Evolutionary conservation across 30 jellyfish, hydroid and myxozoan genomes (phyloP), one percentile per base, ranked within the genome.

Genomic region (Hydractinia symbiolongicarpus): DNA sequence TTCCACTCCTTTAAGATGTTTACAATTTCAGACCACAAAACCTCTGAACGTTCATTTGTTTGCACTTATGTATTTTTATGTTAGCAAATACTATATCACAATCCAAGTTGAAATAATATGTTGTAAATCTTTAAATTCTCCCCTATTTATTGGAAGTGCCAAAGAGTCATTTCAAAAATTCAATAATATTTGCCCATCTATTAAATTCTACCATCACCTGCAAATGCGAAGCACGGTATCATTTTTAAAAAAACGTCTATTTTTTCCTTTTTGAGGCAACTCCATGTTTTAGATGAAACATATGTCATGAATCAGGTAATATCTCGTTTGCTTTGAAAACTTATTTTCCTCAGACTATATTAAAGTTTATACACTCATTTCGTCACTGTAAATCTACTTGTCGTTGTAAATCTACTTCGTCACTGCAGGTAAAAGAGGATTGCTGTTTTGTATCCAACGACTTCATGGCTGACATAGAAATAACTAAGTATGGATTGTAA

Each of bases 211-310:
- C 44, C 44, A 30, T 30, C 44, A 30, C 44, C 44, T 30, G 44
- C 44, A 30, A n/a, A n/a, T n/a, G n/a, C n/a, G n/a, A n/a, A 30
- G 44, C 44, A 30, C 44, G 2, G 44, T 30, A 30, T 30, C 44
- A 30, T 30, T 30, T 30, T 30, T n/a, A n/a, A 30, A 30, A 30
- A 30, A 30, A 30, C 44, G 17, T 62, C 15, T 66, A 8, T 11
- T 30, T 61, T n/a, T 69, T n/a, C n/a, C n/a, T 77, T 53, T 81
- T 85, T n/a, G 60, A 86, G 98, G 60, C 98, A 91, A 69, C 91
- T 91, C 44, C 98, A 91, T 67, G 98, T 91, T 40, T 81, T 91
- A 90, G 98, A 91, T 83, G 98, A 91, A 50, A 91, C 98, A 5
- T 91, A 76, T 76, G 98, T 91, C 55, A 83, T 91, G 64, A 91